Evolutionary conservation across 2,797 vertebrate species (phyloP).

Genomic region (Oophaga sylvatica): DNA sequence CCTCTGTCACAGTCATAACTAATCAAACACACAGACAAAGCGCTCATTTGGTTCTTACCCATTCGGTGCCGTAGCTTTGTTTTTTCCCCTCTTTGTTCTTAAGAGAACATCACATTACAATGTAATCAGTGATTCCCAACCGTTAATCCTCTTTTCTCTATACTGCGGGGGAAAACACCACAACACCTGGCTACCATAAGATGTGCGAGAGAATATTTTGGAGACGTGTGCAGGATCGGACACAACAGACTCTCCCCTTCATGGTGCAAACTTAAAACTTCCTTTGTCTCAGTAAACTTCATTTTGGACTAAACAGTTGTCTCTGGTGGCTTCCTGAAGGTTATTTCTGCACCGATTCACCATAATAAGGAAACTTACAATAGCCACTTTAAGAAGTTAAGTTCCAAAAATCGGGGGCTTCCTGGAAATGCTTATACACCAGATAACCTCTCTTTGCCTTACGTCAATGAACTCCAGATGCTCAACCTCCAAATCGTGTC

Average conservation of each 20-base stretch:
- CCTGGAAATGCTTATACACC: no score
- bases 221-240: background rate
- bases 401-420: background rate
- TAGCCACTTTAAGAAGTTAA: background rate
- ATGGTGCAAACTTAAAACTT: background rate
- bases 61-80: background rate
- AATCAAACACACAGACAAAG: background rate
- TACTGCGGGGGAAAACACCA: background rate
- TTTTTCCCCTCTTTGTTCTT: no score
- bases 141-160: conserved; percentile 3
- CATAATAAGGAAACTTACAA: background rate
- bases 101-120: background rate
- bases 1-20: background rate
- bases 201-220: background rate
- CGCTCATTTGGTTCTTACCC: background rate
- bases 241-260: no score
- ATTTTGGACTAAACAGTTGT: background rate
- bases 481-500: background rate
- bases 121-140: background rate
- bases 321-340: background rate
- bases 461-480: background rate
- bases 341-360: background rate
- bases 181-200: background rate
- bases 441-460: background rate
- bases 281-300: conserved; percentile 17